Percentiles rank a stretch among this genome's conserved stretches.
Conservation (phyloP, 2,888 invertebrate genomes). For the Drosophila parthenogenetica region DNA sequence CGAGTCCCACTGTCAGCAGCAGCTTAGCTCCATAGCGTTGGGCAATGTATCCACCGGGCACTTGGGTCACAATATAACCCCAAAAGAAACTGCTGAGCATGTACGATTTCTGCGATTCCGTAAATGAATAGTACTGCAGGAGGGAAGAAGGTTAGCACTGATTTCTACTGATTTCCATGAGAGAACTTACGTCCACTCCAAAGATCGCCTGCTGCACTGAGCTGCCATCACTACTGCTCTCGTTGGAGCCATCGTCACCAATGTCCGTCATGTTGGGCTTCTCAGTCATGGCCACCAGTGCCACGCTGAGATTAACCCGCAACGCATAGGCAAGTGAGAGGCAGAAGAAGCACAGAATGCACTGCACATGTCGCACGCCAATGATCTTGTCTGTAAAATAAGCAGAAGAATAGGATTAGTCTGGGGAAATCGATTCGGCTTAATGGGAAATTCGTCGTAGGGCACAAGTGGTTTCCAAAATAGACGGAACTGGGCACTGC, state of each 20-base stretch:
- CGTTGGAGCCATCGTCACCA: slow-evolving; percentile 7
- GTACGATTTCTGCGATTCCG: slow-evolving; percentile 86
- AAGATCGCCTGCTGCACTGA: not conserved
- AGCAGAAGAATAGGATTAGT: not conserved
- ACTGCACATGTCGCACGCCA: slow-evolving; percentile 89
- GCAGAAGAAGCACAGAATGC: slow-evolving; percentile 87
- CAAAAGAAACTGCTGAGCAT: slow-evolving; percentile 89
- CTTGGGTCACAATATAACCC: slow-evolving; percentile 88
- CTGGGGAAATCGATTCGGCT: not conserved
- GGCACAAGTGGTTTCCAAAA: not conserved
- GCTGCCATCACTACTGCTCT: slow-evolving; percentile 4
- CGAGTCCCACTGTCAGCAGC: slow-evolving; percentile 87
- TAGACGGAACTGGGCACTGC: not conserved
- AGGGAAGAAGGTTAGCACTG: not conserved
- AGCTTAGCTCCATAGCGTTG: slow-evolving; percentile 90
- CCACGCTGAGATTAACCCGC: slow-evolving; percentile 90
- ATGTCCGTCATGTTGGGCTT: slow-evolving; percentile 64
- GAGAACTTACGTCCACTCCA: slow-evolving; percentile 21
- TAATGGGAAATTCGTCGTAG: not conserved
- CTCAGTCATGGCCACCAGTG: slow-evolving; percentile 90
- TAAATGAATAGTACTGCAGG: slow-evolving; percentile 87
- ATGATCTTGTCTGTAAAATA: slow-evolving; percentile 82
- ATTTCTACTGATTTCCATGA: not conserved
- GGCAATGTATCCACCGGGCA: slow-evolving; percentile 90
- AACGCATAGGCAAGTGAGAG: slow-evolving; percentile 88